Percentiles rank a stretch among this genome's conserved stretches.
phyloP scores from a whole-genome alignment of 2,888 invertebrate species.

The Hecatera dysodea region DNA sequence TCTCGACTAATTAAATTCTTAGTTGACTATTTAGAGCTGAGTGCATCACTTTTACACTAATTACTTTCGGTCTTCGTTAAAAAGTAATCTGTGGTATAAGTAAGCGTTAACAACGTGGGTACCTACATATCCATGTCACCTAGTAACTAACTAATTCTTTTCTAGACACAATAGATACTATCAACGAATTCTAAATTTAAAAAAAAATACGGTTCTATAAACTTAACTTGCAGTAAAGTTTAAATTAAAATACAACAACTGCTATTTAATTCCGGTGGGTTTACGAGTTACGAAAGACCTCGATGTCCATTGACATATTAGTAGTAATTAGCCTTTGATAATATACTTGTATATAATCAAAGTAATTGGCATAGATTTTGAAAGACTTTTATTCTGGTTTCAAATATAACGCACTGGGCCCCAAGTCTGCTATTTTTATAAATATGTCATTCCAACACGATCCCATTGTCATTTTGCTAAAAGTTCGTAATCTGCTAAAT shows the following conservation, averaged over 20 bases:
- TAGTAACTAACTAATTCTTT: slow-evolving; percentile 27
- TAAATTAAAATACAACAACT: slow-evolving; percentile 37
- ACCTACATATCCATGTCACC: slow-evolving; percentile 17
- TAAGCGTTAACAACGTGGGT: slow-evolving; percentile 4
- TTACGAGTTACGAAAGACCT: background rate
- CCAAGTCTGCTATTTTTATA: too few relatives aligned
- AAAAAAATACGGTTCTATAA: slow-evolving; percentile 32
- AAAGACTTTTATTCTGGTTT: background rate
- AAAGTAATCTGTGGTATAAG: slow-evolving; percentile 1
- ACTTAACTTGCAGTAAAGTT: slow-evolving; percentile 19
- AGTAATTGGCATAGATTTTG: too few relatives aligned
- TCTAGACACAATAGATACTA: slow-evolving; percentile 18
- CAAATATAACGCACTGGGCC: background rate
- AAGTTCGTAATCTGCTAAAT: too few relatives aligned
- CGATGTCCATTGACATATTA: background rate
- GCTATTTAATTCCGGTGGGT: background rate
- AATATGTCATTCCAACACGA: too few relatives aligned
- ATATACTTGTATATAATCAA: too few relatives aligned
- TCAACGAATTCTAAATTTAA: slow-evolving; percentile 4
- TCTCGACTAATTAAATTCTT: background rate
- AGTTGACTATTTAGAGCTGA: background rate
- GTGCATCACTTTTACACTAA: slow-evolving; percentile 5
- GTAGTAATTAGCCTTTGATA: background rate
- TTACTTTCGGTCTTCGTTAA: background rate
- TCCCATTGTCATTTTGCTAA: too few relatives aligned